Evolutionary conservation across 2,113 vertebrate species (phyloP), one percentile per base, ranked within the genome.

Genomic region (Myanophis thanlyinensis): DNA sequence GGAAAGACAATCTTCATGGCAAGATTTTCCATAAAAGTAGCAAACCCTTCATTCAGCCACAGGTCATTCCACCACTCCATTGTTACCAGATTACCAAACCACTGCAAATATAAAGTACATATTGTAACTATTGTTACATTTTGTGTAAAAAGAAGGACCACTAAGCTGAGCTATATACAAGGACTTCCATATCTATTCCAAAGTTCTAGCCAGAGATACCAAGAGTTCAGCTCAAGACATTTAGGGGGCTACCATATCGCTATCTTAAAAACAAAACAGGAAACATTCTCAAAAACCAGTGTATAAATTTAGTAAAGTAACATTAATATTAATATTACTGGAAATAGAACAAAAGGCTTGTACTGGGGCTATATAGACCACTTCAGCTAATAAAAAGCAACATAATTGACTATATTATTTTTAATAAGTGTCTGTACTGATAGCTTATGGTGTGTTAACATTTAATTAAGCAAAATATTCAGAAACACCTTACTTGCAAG

Each of bases 61-160:
- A 99, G 97, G 96, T 99, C 99, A 5, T 98, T 98, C 99, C 99
- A 99, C 99, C 99, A 99, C 48, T 98, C 97, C 99, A 99, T 99
- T 48, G 99, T 99, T 48, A 99, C 99, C 88, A 99, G 95, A 95
- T 99, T 99, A 91, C 99, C 99, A 98, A 99, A 99, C 99, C 99
- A 99, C 99, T 99, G 93, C 0, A 25, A 94, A 89, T 93, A 53
- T 30, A 94, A 96, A 53, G 56, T 9, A 46, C 35, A 44, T 5
- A 88, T 80, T 20, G 80, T 40, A 86, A 53, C 44, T 44, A 35
- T 80, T 88, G 30, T 87, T 91, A 91, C 30, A 51, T 35, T 87
- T 35, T 40, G 25, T 56, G 44, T 48, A 44, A 85, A 51, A 90
- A 90, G 89, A 73, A 59, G 20, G n/a, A 87, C 3, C 46, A 30